A percentile compares a stretch with the other conserved stretches of the same genome.
Conservation (phyloP, 2,888 invertebrate species). For the Phortica magna region DNA sequence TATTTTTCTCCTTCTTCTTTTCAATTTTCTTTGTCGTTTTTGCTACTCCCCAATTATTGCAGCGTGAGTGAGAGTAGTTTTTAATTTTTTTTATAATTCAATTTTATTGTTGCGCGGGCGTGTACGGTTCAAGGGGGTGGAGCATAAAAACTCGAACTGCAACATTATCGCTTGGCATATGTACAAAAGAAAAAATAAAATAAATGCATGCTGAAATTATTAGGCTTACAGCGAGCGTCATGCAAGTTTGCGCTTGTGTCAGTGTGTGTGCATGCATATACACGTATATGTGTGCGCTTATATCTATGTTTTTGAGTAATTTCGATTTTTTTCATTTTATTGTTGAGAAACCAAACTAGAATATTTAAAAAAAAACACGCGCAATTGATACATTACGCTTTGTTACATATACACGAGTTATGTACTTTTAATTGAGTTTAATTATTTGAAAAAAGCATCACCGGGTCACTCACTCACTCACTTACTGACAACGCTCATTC, state of each 20-base stretch:
- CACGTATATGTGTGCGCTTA: constrained; percentile 22
- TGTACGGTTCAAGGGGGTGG: not conserved
- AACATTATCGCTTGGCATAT: constrained; percentile 42
- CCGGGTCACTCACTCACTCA: constrained; percentile 21
- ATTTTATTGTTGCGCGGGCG: constrained; percentile 10
- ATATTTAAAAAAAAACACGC: not conserved
- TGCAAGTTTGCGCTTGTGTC: too few species aligned
- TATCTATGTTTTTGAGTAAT: constrained; percentile 57
- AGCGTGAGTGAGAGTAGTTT: constrained; percentile 11
- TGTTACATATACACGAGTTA: not conserved
- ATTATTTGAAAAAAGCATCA: constrained; percentile 3
- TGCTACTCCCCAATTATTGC: not conserved
- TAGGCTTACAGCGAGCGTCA: too few species aligned
- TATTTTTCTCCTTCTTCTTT: not conserved
- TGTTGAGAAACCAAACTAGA: too few species aligned
- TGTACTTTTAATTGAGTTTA: constrained; percentile 23
- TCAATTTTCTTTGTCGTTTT: not conserved
- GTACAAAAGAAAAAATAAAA: constrained; percentile 51
- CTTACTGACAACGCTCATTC: not conserved
- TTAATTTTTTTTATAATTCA: not conserved
- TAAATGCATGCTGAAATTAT: constrained; percentile 56
- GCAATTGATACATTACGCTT: not conserved
- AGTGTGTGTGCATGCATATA: not conserved
- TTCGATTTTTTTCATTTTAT: not conserved
- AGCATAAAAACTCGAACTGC: not conserved